These are phyloP conservation scores for Tipula unca DNA, from an alignment of 2,888 invertebrate species.

Conservation along the genomic window DNA sequence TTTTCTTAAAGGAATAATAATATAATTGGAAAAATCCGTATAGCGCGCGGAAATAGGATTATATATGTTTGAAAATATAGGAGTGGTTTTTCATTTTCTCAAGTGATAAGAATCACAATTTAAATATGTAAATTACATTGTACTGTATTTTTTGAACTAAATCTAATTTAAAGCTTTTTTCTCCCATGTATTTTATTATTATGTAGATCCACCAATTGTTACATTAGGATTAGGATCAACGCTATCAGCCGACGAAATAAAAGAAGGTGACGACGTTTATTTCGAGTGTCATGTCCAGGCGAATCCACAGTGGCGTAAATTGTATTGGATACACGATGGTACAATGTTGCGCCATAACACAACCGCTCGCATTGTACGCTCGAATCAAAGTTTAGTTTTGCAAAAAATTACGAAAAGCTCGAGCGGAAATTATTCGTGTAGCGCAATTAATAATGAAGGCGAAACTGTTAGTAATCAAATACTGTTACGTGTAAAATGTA, in stretches of 20 bases:
- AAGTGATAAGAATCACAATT: not conserved
- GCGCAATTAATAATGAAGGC: constrained; percentile 69
- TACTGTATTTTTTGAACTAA: not conserved
- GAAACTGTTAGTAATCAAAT: constrained; percentile 73
- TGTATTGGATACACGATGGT: constrained; percentile 78
- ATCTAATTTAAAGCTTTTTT: not conserved
- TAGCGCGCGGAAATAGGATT: not conserved
- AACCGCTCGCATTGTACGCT: constrained; percentile 70
- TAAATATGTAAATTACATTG: not conserved
- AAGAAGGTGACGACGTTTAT: constrained; percentile 87
- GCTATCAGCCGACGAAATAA: constrained; percentile 77
- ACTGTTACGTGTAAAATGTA: constrained; percentile 70
- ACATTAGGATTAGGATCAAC: constrained; percentile 74
- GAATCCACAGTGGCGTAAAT: constrained; percentile 75
- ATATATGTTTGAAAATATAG: not conserved
- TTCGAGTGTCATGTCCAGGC: constrained; percentile 88
- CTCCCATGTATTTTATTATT: not conserved
- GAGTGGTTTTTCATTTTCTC: not conserved
- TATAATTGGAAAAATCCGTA: not conserved
- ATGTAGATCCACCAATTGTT: constrained; percentile 75
- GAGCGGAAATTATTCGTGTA: constrained; percentile 72
- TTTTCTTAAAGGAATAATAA: not conserved
- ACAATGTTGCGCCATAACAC: constrained; percentile 66
- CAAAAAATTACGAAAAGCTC: constrained; percentile 71
- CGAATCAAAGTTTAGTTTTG: constrained; percentile 76